A percentile compares a stretch with the other conserved stretches of the same genome.
Conservation (phyloP, 2,888 invertebrate genomes). For the Leptinotarsa haldemani region DNA sequence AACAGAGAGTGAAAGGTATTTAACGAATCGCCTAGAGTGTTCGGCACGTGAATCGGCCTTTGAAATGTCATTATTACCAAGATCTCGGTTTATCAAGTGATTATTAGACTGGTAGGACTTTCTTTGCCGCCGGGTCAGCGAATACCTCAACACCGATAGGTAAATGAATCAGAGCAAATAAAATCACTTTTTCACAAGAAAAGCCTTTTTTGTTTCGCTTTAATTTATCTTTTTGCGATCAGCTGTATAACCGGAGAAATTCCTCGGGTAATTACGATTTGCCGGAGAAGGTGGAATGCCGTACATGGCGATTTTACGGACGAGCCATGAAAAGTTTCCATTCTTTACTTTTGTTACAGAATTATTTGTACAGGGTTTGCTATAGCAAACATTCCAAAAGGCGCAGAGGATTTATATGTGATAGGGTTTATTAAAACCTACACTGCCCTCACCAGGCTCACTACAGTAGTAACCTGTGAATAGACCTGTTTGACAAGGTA, state of each 20-base stretch:
- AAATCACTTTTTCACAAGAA: slow-evolving; percentile 49
- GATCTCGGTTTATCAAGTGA: slow-evolving; percentile 60
- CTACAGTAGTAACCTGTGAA: no score
- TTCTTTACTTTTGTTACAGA: no score
- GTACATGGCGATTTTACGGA: slow-evolving; percentile 10
- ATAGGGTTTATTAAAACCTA: no score
- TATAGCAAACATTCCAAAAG: no score
- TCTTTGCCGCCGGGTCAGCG: slow-evolving; percentile 54
- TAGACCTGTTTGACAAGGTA: no score
- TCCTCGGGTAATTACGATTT: slow-evolving; percentile 30
- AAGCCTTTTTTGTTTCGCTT: slow-evolving; percentile 32
- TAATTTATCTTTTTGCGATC: slow-evolving; percentile 34
- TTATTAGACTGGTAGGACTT: slow-evolving; percentile 59
- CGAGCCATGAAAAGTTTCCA: no score
- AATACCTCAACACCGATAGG: slow-evolving; percentile 46
- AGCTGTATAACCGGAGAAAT: slow-evolving; percentile 35
- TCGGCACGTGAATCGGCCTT: slow-evolving; percentile 46
- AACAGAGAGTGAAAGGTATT: slow-evolving; percentile 45
- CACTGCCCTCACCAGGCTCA: no score
- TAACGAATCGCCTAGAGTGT: slow-evolving; percentile 42
- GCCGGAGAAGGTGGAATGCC: slow-evolving; percentile 4
- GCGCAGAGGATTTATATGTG: no score
- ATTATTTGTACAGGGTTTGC: no score
- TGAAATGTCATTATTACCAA: slow-evolving; percentile 58
- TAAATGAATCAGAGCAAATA: slow-evolving; percentile 52